A percentile compares a stretch with the other conserved stretches of the same genome.
phyloP scores from a whole-genome alignment of 2,797 vertebrate genomes.

The Dermochelys coriacea region DNA sequence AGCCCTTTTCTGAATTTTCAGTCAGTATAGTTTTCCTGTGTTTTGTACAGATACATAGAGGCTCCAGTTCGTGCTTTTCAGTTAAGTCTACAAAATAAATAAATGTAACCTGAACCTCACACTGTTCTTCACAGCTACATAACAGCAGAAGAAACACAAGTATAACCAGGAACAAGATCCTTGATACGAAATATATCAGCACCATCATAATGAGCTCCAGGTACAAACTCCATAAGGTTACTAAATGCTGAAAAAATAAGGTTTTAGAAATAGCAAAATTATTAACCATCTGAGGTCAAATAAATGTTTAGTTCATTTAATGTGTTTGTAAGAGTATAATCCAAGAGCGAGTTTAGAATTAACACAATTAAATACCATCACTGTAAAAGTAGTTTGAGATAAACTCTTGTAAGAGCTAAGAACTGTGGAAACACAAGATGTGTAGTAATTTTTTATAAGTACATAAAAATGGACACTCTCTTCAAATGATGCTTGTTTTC shows the following conservation, averaged over 20 bases:
- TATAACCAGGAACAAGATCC: not conserved
- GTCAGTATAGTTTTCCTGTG: not conserved
- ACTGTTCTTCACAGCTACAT: not conserved
- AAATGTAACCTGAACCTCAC: not conserved
- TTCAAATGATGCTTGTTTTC: not conserved
- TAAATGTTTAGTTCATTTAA: not conserved
- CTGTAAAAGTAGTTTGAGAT: not conserved
- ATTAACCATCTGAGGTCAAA: not conserved
- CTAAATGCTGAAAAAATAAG: not conserved
- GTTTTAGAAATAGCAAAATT: not conserved
- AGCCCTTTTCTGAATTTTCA: not conserved
- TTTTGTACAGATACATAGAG: not conserved
- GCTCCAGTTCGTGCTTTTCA: not conserved
- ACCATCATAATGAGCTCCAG: not conserved
- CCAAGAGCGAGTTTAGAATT: not conserved
- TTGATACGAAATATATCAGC: not conserved
- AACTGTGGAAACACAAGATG: not conserved
- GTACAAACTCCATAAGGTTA: not conserved
- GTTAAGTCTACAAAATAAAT: not conserved
- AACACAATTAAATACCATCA: not conserved
- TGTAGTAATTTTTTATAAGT: not conserved
- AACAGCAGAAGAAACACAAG: not conserved
- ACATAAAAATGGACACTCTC: not conserved
- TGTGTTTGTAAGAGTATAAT: not conserved
- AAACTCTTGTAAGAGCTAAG: not conserved